phyloP scores from a whole-genome alignment of 2,888 invertebrate species.

The Heliconius hortense region DNA sequence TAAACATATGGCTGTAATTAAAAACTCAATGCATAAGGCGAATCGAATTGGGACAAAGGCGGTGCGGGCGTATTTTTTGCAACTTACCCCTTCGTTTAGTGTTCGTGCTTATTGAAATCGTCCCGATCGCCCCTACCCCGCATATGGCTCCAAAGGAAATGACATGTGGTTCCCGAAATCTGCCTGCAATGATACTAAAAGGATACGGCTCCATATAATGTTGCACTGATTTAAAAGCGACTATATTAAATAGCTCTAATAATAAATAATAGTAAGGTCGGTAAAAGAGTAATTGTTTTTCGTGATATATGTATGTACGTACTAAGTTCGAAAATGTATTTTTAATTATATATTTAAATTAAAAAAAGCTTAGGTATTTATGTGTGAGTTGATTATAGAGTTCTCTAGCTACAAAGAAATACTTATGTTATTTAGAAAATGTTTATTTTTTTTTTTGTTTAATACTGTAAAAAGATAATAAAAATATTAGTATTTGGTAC shows the following conservation, averaged over 20 bases:
- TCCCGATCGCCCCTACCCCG: conserved; percentile 53
- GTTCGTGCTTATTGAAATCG: conserved; percentile 51
- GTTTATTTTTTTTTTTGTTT: too few species aligned
- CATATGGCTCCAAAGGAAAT: conserved; percentile 74
- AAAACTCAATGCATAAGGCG: conserved; percentile 20
- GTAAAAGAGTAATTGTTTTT: background rate
- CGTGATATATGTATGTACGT: too few species aligned
- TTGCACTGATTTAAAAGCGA: background rate
- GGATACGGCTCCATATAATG: conserved; percentile 47
- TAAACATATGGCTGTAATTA: conserved; percentile 25
- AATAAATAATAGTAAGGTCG: too few species aligned
- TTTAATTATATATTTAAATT: too few species aligned
- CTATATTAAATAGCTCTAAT: background rate
- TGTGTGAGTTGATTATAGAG: too few species aligned
- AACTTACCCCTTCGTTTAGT: conserved; percentile 52
- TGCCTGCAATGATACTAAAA: conserved; percentile 49
- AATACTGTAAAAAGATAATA: too few species aligned
- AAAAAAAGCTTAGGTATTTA: too few species aligned
- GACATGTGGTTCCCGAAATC: conserved; percentile 79
- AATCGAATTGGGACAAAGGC: conserved; percentile 40
- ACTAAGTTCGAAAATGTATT: background rate
- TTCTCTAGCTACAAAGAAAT: too few species aligned
- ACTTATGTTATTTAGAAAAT: too few species aligned
- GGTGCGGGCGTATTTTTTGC: conserved; percentile 47
- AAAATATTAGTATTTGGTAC: background rate